These are phyloP conservation scores for Pitta sordida DNA, from an alignment of 2,113 vertebrate species.

Conservation along the genomic window DNA sequence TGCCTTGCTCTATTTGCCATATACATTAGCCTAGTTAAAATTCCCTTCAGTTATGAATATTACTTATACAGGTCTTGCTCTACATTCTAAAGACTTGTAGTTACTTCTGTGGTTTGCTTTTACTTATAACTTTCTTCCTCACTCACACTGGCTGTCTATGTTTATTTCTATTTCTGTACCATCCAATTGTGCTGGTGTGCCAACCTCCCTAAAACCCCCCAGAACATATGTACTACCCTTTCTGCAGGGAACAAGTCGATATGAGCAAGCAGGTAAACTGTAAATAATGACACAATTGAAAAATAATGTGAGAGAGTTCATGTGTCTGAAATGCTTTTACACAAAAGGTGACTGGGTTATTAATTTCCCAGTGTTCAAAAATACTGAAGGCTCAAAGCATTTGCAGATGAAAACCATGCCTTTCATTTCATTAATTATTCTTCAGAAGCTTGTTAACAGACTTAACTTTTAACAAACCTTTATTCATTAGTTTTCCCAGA, in stretches of 20 bases:
- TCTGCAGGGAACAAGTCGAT: background rate
- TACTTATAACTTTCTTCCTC: background rate
- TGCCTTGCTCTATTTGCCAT: background rate
- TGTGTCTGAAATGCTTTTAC: background rate
- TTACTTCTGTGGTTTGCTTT: background rate
- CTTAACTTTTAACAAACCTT: background rate
- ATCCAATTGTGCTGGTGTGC: background rate
- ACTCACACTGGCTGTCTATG: background rate
- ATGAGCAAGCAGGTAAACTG: background rate
- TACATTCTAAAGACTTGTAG: background rate
- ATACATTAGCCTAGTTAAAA: background rate
- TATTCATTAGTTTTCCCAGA: conserved; percentile 20
- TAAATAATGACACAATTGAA: background rate
- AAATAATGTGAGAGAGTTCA: background rate
- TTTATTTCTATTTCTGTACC: background rate
- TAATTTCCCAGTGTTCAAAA: conserved; percentile 7
- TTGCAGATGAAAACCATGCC: background rate
- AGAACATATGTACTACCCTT: background rate
- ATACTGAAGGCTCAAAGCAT: background rate
- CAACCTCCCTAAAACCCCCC: background rate
- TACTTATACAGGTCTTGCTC: background rate
- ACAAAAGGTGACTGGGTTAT: background rate
- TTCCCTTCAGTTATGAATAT: background rate
- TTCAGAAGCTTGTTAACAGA: conserved; percentile 12
- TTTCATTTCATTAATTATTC: conserved; percentile 11